phyloP scores from a whole-genome alignment of 2,888 invertebrate genomes.

The Chloroclystis v-ata region DNA sequence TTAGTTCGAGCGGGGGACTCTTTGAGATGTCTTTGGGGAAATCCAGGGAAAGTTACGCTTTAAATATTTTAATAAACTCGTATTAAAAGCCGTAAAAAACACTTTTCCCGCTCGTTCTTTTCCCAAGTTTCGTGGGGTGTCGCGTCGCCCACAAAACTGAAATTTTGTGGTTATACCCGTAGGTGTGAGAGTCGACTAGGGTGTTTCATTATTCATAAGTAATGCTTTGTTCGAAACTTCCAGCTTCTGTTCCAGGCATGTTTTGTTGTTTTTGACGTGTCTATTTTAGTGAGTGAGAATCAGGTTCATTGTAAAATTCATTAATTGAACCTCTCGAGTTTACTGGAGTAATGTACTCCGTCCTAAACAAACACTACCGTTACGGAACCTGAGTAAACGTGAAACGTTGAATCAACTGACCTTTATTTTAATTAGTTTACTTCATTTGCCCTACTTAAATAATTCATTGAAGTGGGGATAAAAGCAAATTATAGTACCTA shows the following conservation, averaged over 20 bases:
- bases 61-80: slow-evolving; percentile 78
- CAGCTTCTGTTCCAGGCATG: slow-evolving; percentile 53
- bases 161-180: slow-evolving; percentile 43
- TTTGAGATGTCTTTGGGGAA: slow-evolving; percentile 71
- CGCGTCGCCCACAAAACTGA: slow-evolving; percentile 48
- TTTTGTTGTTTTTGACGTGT: slow-evolving; percentile 61
- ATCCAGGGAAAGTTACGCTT: slow-evolving; percentile 71
- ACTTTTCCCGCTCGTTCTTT: slow-evolving; percentile 70
- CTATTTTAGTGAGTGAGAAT: slow-evolving; percentile 35
- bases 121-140: slow-evolving; percentile 31
- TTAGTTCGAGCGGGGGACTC: slow-evolving; percentile 59
- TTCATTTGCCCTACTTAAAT: slow-evolving; percentile 1
- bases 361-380: slow-evolving; percentile 30
- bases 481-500: too few relatives aligned
- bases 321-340: slow-evolving; percentile 16
- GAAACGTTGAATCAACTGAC: slow-evolving; percentile 18
- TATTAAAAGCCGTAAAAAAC: slow-evolving; percentile 75
- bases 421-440: slow-evolving; percentile 20
- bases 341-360: slow-evolving; percentile 17
- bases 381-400: slow-evolving; percentile 22
- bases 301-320: slow-evolving; percentile 23
- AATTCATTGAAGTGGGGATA: background rate
- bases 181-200: slow-evolving; percentile 39
- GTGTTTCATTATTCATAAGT: slow-evolving; percentile 71
- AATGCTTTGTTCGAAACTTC: slow-evolving; percentile 67